Base-by-base conservation (phyloP, 2,113 vertebrate genomes). In the Malurus alboscapulatus region DNA sequence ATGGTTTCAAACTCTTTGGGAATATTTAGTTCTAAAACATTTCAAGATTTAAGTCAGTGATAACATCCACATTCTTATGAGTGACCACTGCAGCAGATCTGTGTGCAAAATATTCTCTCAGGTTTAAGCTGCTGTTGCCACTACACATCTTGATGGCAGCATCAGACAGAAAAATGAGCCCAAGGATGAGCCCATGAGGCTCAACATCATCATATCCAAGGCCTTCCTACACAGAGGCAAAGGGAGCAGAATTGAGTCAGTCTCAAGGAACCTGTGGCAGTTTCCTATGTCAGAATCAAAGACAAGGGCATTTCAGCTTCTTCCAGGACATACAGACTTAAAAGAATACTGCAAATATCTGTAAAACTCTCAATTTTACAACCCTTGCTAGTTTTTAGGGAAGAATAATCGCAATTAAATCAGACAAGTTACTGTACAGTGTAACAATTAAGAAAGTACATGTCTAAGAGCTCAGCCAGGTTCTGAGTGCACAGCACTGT, bases 21-120 rank as follows among this genome's bases (percentile, higher is more conserved):
- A 61, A 8, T 14, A 61, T 36, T 58, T 25, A 14, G 16, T 55
- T 69, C 72, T 34, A 86, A 57, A 73, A 45, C 3, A 6, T 29
- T 77, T 75, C 20, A 65, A 63, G n/a, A 45, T 44, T 84, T 54
- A 2, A 81, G 27, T 57, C 40, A 71, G 12, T 34, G 40, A n/a
- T 32, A 77, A 69, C 4, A 22, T 16, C 34, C 38, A 44, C 0
- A 0, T 48, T 55, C 7, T 53, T 68, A 21, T 0, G 1, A 67
- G 57, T 0, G 24, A 62, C 44, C 50, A 30, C 13, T 29, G 26
- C 55, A 69, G 54, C 36, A 72, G 55, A 74, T 44, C 61, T 36
- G 12, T 0, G 2, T 21, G 57, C 17, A 45, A 61, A 75, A 79
- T 6, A 40, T 29, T 21, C 17, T 17, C 61, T 29, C 65, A 65